Evolutionary conservation across 1,140 invertebrate genomes (phyloP), one percentile per base, ranked within the genome.

Genomic region (Zaprionus ghesquierei): DNA sequence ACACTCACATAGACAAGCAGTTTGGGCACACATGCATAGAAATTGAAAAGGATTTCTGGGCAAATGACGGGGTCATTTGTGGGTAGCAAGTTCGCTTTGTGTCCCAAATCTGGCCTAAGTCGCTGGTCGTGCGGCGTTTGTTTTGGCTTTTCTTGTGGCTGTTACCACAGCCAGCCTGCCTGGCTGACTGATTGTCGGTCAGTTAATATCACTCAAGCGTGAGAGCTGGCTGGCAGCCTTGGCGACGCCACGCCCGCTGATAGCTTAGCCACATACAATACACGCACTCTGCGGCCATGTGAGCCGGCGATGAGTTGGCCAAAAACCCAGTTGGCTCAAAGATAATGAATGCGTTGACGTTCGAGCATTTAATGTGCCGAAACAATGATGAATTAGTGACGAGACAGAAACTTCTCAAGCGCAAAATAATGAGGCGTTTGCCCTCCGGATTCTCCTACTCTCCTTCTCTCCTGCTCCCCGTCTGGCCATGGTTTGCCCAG

Each of bases 371-470:
- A 89, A 89, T 89, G 84, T 89, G 84, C 84, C 85, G 84, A 89
- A 89, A 89, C 84, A 89, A 89, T 89, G 84, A 89, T 89, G 84
- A 89, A 89, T 89, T 89, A 89, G 84, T 89, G 84, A 89, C 84
- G 84, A 89, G 84, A 89, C 84, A 89, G 85, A 89, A 89, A 89
- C 89, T 89, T 89, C 84, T 89, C 84, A 79, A 89, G 85, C 84
- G 84, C 77, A 89, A 89, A 89, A 89, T 89, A 89, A 89, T 89
- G 84, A 89, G 81, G 56, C 77, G 64, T 84, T 84, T 68, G 63
- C 84, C 66, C 49, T n/a, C 58, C 15, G 8, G 3, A 3, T 50
- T 56, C 23, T 29, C 44, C 63, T 54, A 53, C 20, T 12, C 13
- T n/a, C 15, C 35, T 9, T 15, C 44, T 64, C 29, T 13, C 15